Base-by-base conservation (phyloP, 2,113 vertebrate species). In the Microtus richardsoni region DNA sequence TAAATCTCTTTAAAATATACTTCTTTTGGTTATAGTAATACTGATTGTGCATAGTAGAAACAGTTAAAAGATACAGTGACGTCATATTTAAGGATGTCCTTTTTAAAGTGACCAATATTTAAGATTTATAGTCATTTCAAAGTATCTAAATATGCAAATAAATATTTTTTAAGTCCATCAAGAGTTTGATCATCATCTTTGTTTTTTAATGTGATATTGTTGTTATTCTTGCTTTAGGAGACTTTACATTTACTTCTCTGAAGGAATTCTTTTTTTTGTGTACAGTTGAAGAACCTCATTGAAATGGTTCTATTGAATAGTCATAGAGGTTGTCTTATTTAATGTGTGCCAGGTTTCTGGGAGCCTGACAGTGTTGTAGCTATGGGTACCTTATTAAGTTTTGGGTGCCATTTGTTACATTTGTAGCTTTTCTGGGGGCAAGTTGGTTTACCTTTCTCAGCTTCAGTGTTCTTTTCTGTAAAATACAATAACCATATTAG, bases 211-310 rank as follows among this genome's bases (percentile, higher is more conserved):
- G 4, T 95, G 54, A 78, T 83, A 49, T 26, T 13, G 41, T 94
- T 91, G 30, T 47, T 93, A n/a, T 39, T 95, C 2, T 79, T 94
- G 17, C 39, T 64, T 85, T 85, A 84, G 10, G 33, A 85, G 84
- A 88, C 79, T 87, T 89, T 96, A 68, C 33, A 41, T 80, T 88
- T 86, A 79, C 36, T 68, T 95, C 92, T 75, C n/a, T 92, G 62
- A 77, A 96, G 89, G 88, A 47, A 62, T 28, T 33, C 3, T 52
- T 74, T 94, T 88, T 86, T 93, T 28, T 85, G 2, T 95, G 28
- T 88, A 71, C 16, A 96, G 60, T 47, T 87, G 84, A 33, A 70
- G 52, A 52, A 33, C 12, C 39, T 75, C 5, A 70, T 44, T 83
- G 68, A 95, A 93, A 89, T 75, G 82, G 17, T 83, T 86, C 24